phyloP scores from a whole-genome alignment of 2,888 invertebrate species.

The Junonia oenone region DNA sequence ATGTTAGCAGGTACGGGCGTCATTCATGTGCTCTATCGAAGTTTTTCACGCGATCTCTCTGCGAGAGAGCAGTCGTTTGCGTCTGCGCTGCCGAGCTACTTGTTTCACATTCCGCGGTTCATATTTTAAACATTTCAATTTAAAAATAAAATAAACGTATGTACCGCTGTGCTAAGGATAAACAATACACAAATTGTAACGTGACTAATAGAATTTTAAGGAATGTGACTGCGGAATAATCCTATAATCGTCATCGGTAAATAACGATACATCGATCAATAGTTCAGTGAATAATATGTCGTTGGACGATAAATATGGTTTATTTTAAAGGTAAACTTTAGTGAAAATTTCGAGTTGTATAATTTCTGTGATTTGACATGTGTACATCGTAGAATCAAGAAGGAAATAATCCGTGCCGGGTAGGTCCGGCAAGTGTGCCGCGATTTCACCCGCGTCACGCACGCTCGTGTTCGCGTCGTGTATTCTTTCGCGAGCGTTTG shows the following conservation, averaged over 20 bases:
- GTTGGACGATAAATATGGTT: neutral
- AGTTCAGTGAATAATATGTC: neutral
- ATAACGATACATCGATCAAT: too few species aligned
- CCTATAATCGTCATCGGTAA: too few species aligned
- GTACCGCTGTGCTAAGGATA: neutral
- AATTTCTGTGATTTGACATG: neutral
- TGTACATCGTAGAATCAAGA: neutral
- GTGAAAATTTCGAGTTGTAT: neutral
- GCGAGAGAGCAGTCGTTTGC: constrained; percentile 67
- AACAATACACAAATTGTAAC: neutral
- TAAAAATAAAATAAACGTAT: neutral
- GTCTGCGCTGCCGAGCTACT: constrained; percentile 49
- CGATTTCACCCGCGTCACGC: constrained; percentile 75
- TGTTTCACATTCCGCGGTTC: constrained; percentile 38
- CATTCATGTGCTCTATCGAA: constrained; percentile 61
- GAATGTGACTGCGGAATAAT: too few species aligned
- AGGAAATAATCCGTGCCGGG: constrained; percentile 50
- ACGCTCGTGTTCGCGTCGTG: constrained; percentile 55
- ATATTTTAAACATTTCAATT: neutral
- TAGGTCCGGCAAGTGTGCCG: constrained; percentile 61
- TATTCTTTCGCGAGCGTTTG: constrained; percentile 50
- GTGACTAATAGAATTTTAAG: too few species aligned
- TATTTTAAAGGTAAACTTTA: neutral
- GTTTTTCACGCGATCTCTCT: constrained; percentile 78
- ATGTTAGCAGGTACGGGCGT: constrained; percentile 26